Evolutionary conservation across 2,797 vertebrate species (phyloP), one percentile per base, ranked within the genome.

Genomic region (Brotula barbata): DNA sequence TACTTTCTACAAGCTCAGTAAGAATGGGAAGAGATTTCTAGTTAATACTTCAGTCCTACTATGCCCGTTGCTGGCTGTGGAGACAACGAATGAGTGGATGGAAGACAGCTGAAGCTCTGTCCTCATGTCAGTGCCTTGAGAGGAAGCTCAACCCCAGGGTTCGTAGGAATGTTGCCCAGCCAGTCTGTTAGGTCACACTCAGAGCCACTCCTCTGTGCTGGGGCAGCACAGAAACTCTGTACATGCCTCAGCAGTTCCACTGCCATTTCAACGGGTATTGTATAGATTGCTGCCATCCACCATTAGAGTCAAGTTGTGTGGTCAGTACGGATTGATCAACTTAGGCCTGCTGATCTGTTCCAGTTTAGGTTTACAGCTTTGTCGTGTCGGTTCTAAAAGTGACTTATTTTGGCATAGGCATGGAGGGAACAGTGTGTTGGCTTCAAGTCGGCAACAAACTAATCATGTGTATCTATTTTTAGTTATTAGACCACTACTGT

Each of bases 141-240:
- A 73, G 47, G 66, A 81, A 75, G 76, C 51, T 50, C 16, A 78
- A 80, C 65, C 53, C 54, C 52, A 44, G 65, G n/a, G 17, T 46
- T 76, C 51, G 28, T 47, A 79, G 81, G 88, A 90, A 90, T 89
- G 89, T 70, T 9, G 69, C 75, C 58, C 34, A 77, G 68, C 87
- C 70, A 75, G 88, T 81, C 59, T 73, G 76, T 81, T 82, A 44
- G 65, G 60, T 85, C 71, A 71, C 58, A 55, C 71, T 71, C 42
- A 21, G 49, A 73, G 83, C 80, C 86, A 62, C 86, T 77, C 86
- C 86, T 80, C 67, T 77, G 58, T 52, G 13, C 46, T 36, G 43
- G 25, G 73, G 68, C 46, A 15, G 41, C 57, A 52, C 57, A 71
- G 50, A 73, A 70, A 72, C 57, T n/a, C 65, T 54, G 47, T 68